A percentile compares a stretch with the other conserved stretches of the same genome.
Conservation (phyloP, 2,888 invertebrate species). For the Amiota communis region DNA sequence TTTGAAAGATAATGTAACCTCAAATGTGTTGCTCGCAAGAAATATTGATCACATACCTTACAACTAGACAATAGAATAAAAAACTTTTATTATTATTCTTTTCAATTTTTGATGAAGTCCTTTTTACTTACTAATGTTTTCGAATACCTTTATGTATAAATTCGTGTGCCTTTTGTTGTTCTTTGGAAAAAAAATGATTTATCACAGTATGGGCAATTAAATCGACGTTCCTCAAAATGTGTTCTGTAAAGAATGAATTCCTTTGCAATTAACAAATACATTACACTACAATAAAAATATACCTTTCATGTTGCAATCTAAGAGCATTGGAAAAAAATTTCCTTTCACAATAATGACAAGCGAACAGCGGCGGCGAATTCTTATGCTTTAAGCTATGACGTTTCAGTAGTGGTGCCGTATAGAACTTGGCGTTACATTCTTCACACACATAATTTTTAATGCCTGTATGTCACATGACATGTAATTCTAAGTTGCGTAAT, state of each 20-base stretch:
- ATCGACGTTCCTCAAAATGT: neutral
- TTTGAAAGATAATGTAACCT: slow-evolving; percentile 55
- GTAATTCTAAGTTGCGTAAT: slow-evolving; percentile 59
- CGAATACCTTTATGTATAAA: neutral
- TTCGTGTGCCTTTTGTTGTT: neutral
- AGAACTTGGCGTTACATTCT: slow-evolving; percentile 53
- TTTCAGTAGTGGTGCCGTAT: slow-evolving; percentile 54
- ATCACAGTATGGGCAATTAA: neutral
- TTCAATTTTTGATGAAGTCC: no score
- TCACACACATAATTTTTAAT: slow-evolving; percentile 49
- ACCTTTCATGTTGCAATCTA: slow-evolving; percentile 12
- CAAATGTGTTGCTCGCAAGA: slow-evolving; percentile 52
- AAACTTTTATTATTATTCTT: neutral
- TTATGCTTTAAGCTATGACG: slow-evolving; percentile 49
- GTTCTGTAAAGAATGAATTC: neutral
- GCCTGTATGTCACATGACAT: slow-evolving; percentile 53
- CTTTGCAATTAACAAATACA: neutral
- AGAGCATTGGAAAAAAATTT: slow-evolving; percentile 49
- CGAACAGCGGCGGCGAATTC: slow-evolving; percentile 43
- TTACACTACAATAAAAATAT: no score
- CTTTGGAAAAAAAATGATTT: neutral
- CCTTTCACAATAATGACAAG: slow-evolving; percentile 51
- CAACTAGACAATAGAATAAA: slow-evolving; percentile 41
- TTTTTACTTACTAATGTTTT: neutral
- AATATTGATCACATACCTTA: slow-evolving; percentile 53